Base-by-base conservation (phyloP, 2,888 invertebrate species). In the Polydrusus cervinus region DNA sequence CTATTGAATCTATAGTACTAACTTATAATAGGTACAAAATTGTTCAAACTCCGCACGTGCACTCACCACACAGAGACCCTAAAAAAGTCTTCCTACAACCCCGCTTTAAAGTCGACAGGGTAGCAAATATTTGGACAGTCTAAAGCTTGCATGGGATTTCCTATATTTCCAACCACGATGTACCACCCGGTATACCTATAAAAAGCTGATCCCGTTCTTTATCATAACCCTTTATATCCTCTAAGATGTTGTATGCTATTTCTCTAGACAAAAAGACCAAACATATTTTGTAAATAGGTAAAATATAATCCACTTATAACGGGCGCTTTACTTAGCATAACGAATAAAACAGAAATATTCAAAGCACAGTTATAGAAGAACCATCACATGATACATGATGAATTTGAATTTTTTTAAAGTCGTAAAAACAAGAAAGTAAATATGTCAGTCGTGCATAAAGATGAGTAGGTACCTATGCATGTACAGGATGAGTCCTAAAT, bases 341-440 rank as follows among this genome's bases (percentile, higher is more conserved):
- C 49, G 49, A 51, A 51, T 16, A 51, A 51, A 16, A 51, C n/a
- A 51, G 16, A 51, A 51, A 51, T 51, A 51, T 51, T 18, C 49
- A 18, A 51, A 18, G 18, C 16, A 51, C 49, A 51, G 49, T 51
- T 51, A 34, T 34, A 34, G 34, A 34, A 51, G 49, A 51, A 18
- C 7, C 49, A 20, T 51, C 18, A 51, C 43, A n/a, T 43, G n/a
- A 34, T 34, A 8, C 3, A 34, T 25, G n/a, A n/a, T n/a, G n/a
- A n/a, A n/a, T 34, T n/a, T 43, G 43, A 43, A 43, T 43, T 43
- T 43, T 43, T 43, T 43, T 9, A 43, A 43, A 43, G n/a, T n/a
- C n/a, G 6, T 43, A 43, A 43, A 43, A 43, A n/a, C 43, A 43
- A 1, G 10, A 13, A 43, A 10, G 43, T 43, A 43, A 43, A 43